Base-by-base conservation (phyloP, 2,797 vertebrate species). In the Myoxocephalus aenaeus region DNA sequence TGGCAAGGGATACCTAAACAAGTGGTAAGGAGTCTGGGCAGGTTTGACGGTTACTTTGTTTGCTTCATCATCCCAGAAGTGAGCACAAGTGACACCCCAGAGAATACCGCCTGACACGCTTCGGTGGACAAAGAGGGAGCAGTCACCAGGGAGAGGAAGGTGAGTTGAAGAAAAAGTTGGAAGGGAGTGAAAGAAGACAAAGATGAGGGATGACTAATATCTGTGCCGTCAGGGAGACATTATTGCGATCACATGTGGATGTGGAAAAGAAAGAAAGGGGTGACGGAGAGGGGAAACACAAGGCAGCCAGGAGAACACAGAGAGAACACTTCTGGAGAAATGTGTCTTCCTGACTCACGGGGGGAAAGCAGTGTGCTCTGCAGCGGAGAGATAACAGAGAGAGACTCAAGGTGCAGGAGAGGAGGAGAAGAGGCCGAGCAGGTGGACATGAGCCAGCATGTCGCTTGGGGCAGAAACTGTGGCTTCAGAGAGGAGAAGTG, bases 371-470 rank as follows among this genome's bases (percentile, higher is more conserved):
- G 59, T 29, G 70, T 75, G 73, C 62, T 83, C 86, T 92, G 91
- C 81, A 72, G 84, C 56, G 29, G 32, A n/a, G 71, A 87, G 91
- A 92, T 91, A 91, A 80, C 67, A 50, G 69, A 40, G 61, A 38
- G 56, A 67, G 75, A 74, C 81, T 5, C 75, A 77, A 40, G 58
- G 80, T 57, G 76, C 68, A 62, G 42, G 77, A 73, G 77, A 65
- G 50, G 65, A 77, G 82, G 80, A 18, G 56, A 80, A 18, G 57
- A 80, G 70, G 81, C 82, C 22, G 27, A 70, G 80, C 84, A 85
- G 77, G 92, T 91, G 90, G 92, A 93, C 90, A 86, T 86, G 90
- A 91, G 89, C 91, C 92, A 93, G 79, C 90, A 86, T 82, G 92
- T 90, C 77, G 78, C 90, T 89, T 56, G 50, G 84, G 85, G 86